phyloP scores from a whole-genome alignment of 1,140 invertebrate genomes.

The Neotoxoptera formosana region DNA sequence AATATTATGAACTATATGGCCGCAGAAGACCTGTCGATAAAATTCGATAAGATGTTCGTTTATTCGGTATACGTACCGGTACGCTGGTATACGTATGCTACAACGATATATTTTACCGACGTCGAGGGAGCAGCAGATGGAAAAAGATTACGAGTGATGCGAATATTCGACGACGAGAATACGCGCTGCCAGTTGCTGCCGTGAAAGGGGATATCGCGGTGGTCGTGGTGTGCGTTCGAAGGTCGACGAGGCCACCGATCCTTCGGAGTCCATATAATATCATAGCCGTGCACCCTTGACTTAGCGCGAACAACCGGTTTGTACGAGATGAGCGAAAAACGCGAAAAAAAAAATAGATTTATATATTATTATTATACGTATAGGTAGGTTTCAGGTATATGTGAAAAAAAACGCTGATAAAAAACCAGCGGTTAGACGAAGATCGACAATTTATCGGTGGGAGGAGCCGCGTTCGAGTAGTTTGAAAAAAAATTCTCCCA shows the following conservation, averaged over 20 bases:
- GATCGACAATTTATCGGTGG: neutral
- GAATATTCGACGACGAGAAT: neutral
- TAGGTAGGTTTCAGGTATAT: too few relatives aligned
- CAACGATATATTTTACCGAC: neutral
- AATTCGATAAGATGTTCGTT: neutral
- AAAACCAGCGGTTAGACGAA: neutral
- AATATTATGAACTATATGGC: neutral
- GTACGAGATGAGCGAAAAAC: neutral
- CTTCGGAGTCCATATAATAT: conserved; percentile 40
- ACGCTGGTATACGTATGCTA: neutral
- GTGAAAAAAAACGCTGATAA: neutral
- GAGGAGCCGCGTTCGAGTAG: neutral
- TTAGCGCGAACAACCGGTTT: conserved; percentile 45
- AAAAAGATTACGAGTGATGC: neutral
- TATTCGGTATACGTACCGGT: neutral
- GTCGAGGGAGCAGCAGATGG: neutral
- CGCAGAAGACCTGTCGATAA: neutral
- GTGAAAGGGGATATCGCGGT: conserved; percentile 45
- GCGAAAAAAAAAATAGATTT: neutral
- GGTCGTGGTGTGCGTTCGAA: conserved; percentile 6
- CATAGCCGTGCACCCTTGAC: conserved; percentile 51
- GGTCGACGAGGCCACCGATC: conserved; percentile 52
- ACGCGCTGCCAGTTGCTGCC: neutral
- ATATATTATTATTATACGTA: neutral
- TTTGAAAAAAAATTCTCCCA: conserved; percentile 26